Percentiles rank a stretch among this genome's conserved stretches.
Conservation (phyloP, 2,113 vertebrate species). For the Ameiurus melas region DNA sequence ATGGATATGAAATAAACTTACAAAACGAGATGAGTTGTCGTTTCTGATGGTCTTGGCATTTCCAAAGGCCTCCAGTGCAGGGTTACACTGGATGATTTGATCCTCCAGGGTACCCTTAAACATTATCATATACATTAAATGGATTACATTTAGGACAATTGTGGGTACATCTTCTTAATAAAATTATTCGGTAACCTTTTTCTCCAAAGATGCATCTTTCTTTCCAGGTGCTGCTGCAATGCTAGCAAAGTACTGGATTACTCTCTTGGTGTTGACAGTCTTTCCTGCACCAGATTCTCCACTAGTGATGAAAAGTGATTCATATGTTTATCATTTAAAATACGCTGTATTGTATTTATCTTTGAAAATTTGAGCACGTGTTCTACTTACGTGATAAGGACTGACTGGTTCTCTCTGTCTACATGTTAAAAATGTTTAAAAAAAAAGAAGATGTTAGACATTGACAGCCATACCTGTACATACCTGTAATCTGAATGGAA, state of each 20-base stretch:
- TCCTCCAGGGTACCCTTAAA: slow-evolving; percentile 53
- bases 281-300: slow-evolving; percentile 88
- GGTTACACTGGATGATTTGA: slow-evolving; percentile 58
- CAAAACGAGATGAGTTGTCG: slow-evolving; percentile 56
- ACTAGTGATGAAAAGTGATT: slow-evolving; percentile 61
- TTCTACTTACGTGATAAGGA: slow-evolving; percentile 84
- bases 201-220: slow-evolving; percentile 70
- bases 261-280: slow-evolving; percentile 87
- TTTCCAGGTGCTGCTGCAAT: slow-evolving; percentile 81
- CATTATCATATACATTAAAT: not conserved
- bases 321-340: not conserved
- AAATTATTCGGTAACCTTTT: slow-evolving; percentile 58
- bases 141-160: not conserved
- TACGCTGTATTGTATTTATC: not conserved
- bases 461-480: not conserved
- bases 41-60: slow-evolving; percentile 58
- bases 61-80: slow-evolving; percentile 55
- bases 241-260: slow-evolving; percentile 86
- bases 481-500: not conserved
- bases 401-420: slow-evolving; percentile 83
- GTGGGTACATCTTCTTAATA: not conserved
- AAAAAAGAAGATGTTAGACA: not conserved
- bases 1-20: slow-evolving; percentile 7
- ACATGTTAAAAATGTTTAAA: slow-evolving; percentile 19
- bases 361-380: not conserved